Evolutionary conservation across 2,113 vertebrate species (phyloP), one percentile per base, ranked within the genome.

Genomic region (Colistium nudipinnis): DNA sequence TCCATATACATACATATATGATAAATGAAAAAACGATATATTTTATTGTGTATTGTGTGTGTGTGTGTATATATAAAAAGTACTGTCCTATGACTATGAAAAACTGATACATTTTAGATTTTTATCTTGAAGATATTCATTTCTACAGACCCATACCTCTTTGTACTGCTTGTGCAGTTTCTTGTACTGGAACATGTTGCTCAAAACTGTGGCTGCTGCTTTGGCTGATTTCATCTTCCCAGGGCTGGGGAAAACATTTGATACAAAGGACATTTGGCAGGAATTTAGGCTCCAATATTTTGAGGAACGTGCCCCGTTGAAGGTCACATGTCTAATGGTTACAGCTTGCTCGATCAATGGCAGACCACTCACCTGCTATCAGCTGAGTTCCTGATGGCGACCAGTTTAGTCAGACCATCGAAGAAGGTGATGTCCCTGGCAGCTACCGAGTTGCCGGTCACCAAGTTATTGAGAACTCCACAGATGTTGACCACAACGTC

Each of bases 171-270:
- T 96, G 88, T 96, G 96, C 45, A 98, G 93, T 84, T 97, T 97
- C 89, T 78, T 95, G 92, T 99, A 98, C 55, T 96, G 95, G 93
- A 93, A 98, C 94, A 99, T 95, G 88, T 99, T 99, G 85, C 83
- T 88, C 74, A 99, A 86, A 45, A 99, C 96, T 49, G 95, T 98
- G 55, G 93, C 79, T 0, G 96, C 96, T 0, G 96, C 95, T 47
- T 93, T 89, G 62, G 94, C 90, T 36, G 95, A 92, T 87, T 94
- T 96, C 49, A 90, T 74, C 0, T 85, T 94, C n/a, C 82, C 91
- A 0, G 91, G 9, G 61, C 96, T 98, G 51, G 44, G 70, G 71
- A 30, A 67, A 80, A 72, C 70, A 74, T 20, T 66, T 0, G 74
- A 27, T 4, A 36, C 19, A 70, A 36, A 1, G 35, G 70, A 24